These are phyloP conservation scores for Acipenser transmontanus DNA, from an alignment of 2,797 vertebrate species.

Conservation along the genomic window DNA sequence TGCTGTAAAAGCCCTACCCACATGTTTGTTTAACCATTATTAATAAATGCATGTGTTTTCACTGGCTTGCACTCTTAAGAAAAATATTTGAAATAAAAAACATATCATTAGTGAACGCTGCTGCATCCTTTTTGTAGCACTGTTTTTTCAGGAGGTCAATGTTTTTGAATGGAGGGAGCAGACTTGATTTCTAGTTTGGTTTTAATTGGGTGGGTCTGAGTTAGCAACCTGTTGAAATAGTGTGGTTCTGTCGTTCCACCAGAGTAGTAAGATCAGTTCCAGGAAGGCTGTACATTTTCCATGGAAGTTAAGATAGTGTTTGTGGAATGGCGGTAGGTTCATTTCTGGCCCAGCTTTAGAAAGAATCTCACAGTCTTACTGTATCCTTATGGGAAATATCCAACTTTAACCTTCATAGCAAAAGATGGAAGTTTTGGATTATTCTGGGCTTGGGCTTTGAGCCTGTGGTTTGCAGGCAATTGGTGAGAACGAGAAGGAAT, in stretches of 20 bases:
- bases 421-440: neutral
- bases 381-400: neutral
- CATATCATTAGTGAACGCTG: too few relatives aligned
- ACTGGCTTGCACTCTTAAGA: neutral
- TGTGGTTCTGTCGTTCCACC: too few relatives aligned
- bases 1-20: neutral
- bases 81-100: neutral
- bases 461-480: neutral
- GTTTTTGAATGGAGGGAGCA: too few relatives aligned
- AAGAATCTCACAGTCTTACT: neutral
- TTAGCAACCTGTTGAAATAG: too few relatives aligned
- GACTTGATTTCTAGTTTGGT: too few relatives aligned
- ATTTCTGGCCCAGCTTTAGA: neutral
- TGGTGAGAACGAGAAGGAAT: neutral
- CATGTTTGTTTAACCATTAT: neutral
- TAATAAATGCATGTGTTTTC: constrained; percentile 1
- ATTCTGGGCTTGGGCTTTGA: neutral
- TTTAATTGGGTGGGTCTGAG: too few relatives aligned
- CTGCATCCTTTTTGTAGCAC: too few relatives aligned
- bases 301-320: too few relatives aligned
- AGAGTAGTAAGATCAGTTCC: too few relatives aligned
- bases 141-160: neutral
- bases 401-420: neutral
- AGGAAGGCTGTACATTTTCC: too few relatives aligned
- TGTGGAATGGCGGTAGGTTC: too few relatives aligned